Base-by-base conservation (phyloP, 53 echinoderm and acorn worm species). In the Patiria pectinifera region DNA sequence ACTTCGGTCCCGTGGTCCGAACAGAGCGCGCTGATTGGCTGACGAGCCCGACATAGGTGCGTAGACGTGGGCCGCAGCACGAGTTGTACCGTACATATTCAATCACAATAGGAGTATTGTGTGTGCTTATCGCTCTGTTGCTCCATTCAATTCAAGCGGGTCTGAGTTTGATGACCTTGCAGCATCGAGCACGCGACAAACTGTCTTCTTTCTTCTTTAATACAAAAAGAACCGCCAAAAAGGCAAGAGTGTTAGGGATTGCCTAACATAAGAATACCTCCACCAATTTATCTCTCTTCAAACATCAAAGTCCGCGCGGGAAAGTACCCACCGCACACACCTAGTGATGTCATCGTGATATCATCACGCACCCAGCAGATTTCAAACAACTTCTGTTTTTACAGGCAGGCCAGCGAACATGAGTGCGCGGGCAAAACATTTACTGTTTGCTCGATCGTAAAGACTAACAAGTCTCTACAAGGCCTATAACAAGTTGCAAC, bases 11-110 rank as follows among this genome's bases (percentile, higher is more conserved):
- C 59, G 82, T 82, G 82, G 49, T 45, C 44, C 18, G 63, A 35
- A 63, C 43, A 3, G 44, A 62, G 59, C 84, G 59, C 84, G 84
- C 84, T 63, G 44, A 84, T 84, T 84, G 84, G 84, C 35, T 35
- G 35, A 35, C 35, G 35, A 35, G 35, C 35, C 35, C 35, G 35
- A 35, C 35, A 1, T 35, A 0, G 35, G 35, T 35, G 35, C 35
- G 35, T 35, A 63, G 44, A 4, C 44, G 11, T 44, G 10, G 45
- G 35, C 35, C 62, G 25, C 10, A 12, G 62, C 16, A 8, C 84
- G 63, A 4, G 63, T 62, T 45, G 19, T 35, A 35, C 45, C 6
- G 10, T 66, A 18, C 45, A 6, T 15, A 66, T 26, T 2, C 7
- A 70, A 69, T 35, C 45, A 43, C 45, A 43, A 66, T 85, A 19